A percentile compares a stretch with the other conserved stretches of the same genome.
Conservation (phyloP, 2,888 invertebrate species). For the Tolmerus cingulatus region DNA sequence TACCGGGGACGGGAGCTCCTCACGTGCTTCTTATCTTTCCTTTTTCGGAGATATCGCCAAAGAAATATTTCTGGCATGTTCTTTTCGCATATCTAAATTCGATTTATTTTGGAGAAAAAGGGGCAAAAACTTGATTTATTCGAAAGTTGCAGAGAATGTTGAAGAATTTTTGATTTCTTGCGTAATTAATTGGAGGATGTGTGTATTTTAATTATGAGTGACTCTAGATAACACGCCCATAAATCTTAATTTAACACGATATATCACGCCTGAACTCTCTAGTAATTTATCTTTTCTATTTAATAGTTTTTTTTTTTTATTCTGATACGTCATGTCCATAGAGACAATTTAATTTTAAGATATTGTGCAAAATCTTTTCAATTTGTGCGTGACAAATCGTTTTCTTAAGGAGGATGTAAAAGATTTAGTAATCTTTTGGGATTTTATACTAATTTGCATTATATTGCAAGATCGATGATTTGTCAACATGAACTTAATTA, state of each 20-base stretch:
- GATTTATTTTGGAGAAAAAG: not conserved
- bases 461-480: not conserved
- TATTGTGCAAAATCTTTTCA: not conserved
- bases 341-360: not conserved
- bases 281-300: not conserved
- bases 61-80: not conserved
- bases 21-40: not conserved
- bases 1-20: slow-evolving; percentile 5
- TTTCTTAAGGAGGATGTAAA: not conserved
- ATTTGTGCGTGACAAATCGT: not conserved
- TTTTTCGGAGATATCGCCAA: not conserved
- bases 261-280: not conserved
- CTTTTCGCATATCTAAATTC: not conserved
- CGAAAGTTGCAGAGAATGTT: not conserved
- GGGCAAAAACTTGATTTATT: not conserved
- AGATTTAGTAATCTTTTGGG: not conserved
- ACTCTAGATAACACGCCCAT: not conserved
- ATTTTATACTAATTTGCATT: not conserved
- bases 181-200: not conserved
- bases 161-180: not conserved
- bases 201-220: not conserved
- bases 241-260: not conserved
- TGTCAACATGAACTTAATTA: not conserved
- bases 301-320: not conserved
- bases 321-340: not conserved